Conservation (phyloP, 1,140 invertebrate genomes). For the Zophobas atratus region DNA sequence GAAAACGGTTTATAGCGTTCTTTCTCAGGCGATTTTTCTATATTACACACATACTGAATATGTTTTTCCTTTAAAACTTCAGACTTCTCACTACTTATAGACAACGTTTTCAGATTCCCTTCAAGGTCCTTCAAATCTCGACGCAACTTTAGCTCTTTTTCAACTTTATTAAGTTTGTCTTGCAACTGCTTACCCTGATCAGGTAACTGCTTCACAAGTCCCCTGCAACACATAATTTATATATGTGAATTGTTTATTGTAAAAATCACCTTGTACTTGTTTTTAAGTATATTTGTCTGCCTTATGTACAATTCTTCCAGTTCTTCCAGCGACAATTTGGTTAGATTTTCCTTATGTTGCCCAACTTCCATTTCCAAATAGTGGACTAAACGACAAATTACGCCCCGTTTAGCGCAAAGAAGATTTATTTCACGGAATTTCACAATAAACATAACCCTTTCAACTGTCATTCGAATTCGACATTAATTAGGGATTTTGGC, state of each 20-base stretch:
- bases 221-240: neutral
- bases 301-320: constrained; percentile 17
- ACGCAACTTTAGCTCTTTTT: constrained; percentile 1
- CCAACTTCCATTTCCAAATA: too few relatives aligned
- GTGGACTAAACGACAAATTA: too few relatives aligned
- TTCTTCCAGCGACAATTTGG: constrained; percentile 8
- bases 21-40: constrained; percentile 22
- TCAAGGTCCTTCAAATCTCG: neutral
- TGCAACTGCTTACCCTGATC: constrained; percentile 9
- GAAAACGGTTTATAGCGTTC: constrained; percentile 26
- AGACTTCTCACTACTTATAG: neutral
- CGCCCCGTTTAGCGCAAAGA: too few relatives aligned
- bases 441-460: too few relatives aligned
- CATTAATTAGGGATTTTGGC: too few relatives aligned
- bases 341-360: constrained; percentile 4
- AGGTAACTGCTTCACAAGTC: neutral
- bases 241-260: neutral
- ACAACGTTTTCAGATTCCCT: neutral
- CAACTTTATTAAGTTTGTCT: constrained; percentile 7
- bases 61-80: constrained; percentile 15
- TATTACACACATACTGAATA: constrained; percentile 14
- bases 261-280: neutral
- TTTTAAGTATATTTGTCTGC: constrained; percentile 13
- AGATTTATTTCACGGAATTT: too few relatives aligned
- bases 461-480: too few relatives aligned